Conservation (phyloP, 1,140 invertebrate species). For the Nixonia krombeini region DNA sequence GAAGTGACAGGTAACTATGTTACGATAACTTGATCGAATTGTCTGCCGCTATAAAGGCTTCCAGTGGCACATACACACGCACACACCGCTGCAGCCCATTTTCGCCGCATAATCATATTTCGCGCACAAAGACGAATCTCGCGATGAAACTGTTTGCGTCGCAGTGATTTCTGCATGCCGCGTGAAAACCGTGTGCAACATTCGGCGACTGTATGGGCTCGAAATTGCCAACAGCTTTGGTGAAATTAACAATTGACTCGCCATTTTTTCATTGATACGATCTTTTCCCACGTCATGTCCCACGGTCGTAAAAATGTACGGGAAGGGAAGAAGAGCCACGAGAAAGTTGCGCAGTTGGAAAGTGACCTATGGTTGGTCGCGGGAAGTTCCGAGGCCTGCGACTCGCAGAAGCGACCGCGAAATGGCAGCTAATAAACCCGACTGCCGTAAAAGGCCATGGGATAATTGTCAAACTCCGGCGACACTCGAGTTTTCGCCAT, state of each 20-base stretch:
- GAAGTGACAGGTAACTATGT: conserved; percentile 51
- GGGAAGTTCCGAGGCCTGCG: background rate
- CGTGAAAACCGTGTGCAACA: no score
- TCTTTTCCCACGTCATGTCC: no score
- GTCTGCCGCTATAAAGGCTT: conserved; percentile 52
- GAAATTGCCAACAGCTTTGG: no score
- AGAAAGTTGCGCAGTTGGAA: no score
- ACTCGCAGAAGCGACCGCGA: conserved; percentile 14
- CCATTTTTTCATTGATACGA: no score
- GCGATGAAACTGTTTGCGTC: no score
- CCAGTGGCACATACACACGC: conserved; percentile 14
- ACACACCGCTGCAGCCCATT: conserved; percentile 5
- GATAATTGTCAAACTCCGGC: conserved; percentile 51
- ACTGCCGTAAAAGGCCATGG: conserved; percentile 47
- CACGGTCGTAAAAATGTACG: no score
- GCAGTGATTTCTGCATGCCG: no score
- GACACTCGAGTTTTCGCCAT: conserved; percentile 45
- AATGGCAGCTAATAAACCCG: conserved; percentile 58
- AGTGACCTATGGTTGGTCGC: no score
- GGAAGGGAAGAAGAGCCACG: no score
- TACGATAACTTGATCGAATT: conserved; percentile 54
- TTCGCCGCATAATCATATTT: background rate
- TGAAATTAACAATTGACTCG: no score
- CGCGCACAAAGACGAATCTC: background rate
- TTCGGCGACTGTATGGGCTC: no score